Conservation (phyloP, 2,113 vertebrate genomes). For the Halichoerus grypus region DNA sequence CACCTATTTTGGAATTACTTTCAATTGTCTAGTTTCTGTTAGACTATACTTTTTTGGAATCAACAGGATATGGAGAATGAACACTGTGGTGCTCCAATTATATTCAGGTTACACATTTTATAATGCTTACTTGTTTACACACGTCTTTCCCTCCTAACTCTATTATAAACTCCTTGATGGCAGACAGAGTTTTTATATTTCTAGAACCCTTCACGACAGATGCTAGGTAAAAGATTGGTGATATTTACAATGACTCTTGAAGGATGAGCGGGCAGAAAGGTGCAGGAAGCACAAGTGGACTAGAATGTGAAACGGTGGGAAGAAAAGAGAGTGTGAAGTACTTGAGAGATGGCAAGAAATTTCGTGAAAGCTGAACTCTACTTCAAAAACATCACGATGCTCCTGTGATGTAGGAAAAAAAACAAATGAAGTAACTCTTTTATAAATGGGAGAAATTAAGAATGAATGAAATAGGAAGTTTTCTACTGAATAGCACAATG, state of each 20-base stretch:
- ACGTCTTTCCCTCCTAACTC: neutral
- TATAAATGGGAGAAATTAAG: neutral
- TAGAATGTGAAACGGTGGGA: neutral
- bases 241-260: neutral
- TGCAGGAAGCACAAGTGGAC: neutral
- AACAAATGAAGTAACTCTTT: neutral
- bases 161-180: neutral
- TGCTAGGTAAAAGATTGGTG: neutral
- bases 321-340: neutral
- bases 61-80: neutral
- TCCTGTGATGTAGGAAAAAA: neutral
- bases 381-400: neutral
- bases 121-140: neutral
- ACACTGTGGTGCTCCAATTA: neutral
- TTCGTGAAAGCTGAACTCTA: neutral
- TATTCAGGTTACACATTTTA: neutral
- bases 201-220: neutral
- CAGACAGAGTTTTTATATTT: neutral
- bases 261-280: neutral
- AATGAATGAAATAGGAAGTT: neutral
- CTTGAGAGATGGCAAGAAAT: neutral
- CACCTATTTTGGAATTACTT: neutral
- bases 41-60: neutral
- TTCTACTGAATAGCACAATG: neutral
- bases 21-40: neutral